Conservation (phyloP, 2,888 invertebrate species). For the Sarcophaga rosellei region DNA sequence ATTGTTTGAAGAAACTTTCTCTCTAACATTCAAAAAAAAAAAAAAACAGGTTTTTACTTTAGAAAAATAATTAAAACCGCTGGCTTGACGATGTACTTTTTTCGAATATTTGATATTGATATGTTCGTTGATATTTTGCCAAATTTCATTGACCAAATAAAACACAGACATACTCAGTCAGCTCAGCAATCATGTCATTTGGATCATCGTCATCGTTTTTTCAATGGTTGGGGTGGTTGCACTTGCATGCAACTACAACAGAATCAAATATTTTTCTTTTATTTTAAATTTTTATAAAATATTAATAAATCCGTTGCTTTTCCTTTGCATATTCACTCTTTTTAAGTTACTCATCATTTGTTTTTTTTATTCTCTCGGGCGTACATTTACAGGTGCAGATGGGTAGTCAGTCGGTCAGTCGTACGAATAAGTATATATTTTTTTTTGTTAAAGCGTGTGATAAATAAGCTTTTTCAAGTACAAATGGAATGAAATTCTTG, state of each 20-base stretch:
- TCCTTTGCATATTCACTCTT: too few species aligned
- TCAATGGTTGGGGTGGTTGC: background rate
- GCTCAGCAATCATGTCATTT: background rate
- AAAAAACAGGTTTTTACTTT: background rate
- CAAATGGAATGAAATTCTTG: background rate
- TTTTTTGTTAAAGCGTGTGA: background rate
- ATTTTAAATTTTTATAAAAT: background rate
- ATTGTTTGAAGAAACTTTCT: background rate
- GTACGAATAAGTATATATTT: background rate
- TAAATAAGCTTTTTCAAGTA: background rate
- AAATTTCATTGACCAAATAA: constrained; percentile 56
- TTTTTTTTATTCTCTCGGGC: too few species aligned
- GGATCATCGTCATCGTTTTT: constrained; percentile 6
- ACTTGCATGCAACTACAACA: background rate
- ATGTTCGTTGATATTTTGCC: constrained; percentile 55
- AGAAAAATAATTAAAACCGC: too few species aligned
- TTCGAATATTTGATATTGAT: too few species aligned
- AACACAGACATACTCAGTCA: constrained; percentile 7
- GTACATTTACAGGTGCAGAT: background rate
- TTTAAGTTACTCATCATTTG: too few species aligned
- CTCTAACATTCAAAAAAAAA: background rate
- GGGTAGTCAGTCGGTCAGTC: background rate
- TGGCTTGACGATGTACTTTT: too few species aligned
- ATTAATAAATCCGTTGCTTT: too few species aligned
- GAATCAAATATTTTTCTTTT: background rate